Evolutionary conservation across 2,113 vertebrate species (phyloP).

Genomic region (Miniopterus natalensis): DNA sequence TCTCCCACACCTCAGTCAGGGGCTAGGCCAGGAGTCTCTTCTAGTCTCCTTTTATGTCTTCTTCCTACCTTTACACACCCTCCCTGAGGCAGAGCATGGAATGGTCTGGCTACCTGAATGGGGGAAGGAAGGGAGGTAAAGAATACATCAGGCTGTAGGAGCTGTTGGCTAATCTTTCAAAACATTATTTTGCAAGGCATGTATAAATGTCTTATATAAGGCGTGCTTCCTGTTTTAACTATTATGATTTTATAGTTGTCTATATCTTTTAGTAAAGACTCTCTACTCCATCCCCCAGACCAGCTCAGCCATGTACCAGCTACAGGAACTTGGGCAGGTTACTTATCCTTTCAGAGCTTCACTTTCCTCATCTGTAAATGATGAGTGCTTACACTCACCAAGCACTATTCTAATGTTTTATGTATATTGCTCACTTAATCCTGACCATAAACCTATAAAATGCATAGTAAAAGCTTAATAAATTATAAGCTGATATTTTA

Average conservation of each 20-base stretch:
- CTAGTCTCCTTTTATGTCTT: not conserved
- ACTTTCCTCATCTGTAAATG: not conserved
- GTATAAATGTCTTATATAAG: not conserved
- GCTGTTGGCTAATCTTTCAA: not conserved
- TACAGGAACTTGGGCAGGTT: not conserved
- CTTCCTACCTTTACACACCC: not conserved
- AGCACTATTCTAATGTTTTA: not conserved
- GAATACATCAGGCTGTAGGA: not conserved
- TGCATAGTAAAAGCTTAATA: not conserved
- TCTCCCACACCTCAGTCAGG: not conserved
- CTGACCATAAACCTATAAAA: not conserved
- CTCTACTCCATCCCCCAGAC: not conserved
- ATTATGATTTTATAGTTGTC: not conserved
- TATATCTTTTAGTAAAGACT: not conserved
- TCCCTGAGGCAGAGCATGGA: not conserved
- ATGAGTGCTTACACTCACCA: not conserved
- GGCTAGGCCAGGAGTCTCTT: not conserved
- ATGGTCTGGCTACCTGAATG: not conserved
- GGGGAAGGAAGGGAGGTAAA: not conserved
- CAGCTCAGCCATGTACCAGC: not conserved
- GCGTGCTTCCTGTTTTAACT: conserved; percentile 9
- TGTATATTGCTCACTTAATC: not conserved
- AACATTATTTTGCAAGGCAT: not conserved
- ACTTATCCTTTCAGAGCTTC: not conserved
- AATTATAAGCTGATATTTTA: conserved; percentile 18